Conservation (phyloP, 2,888 invertebrate species). For the Scaptomyza caliginosa region DNA sequence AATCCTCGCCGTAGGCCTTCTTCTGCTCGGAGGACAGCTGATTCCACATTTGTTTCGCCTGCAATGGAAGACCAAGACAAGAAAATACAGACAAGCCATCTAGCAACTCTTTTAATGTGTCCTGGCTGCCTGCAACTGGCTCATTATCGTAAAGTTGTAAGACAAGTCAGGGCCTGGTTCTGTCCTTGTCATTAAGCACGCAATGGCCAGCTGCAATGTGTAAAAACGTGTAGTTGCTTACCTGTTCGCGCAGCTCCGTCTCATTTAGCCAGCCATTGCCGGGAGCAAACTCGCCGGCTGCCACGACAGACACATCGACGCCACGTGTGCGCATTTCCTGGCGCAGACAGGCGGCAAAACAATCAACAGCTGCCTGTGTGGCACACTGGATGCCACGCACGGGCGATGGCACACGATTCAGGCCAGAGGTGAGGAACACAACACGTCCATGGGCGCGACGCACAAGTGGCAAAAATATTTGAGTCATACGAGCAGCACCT, state of each 20-base stretch:
- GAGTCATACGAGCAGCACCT: slow-evolving; percentile 89
- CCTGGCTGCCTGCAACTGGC: not conserved
- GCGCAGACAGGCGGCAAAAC: slow-evolving; percentile 91
- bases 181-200: slow-evolving; percentile 43
- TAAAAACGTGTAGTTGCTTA: slow-evolving; percentile 51
- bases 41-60: slow-evolving; percentile 93
- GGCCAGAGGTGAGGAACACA: slow-evolving; percentile 90
- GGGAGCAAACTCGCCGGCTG: slow-evolving; percentile 93
- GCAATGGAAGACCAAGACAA: slow-evolving; percentile 64
- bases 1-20: slow-evolving; percentile 91
- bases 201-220: slow-evolving; percentile 20
- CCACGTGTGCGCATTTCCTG: slow-evolving; percentile 91
- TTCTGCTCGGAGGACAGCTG: slow-evolving; percentile 90
- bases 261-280: slow-evolving; percentile 92
- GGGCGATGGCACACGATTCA: slow-evolving; percentile 91
- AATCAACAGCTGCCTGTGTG: slow-evolving; percentile 91
- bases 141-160: slow-evolving; percentile 62
- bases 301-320: slow-evolving; percentile 92
- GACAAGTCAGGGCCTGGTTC: slow-evolving; percentile 27
- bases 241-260: slow-evolving; percentile 87
- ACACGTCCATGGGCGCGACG: slow-evolving; percentile 92
- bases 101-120: slow-evolving; percentile 52
- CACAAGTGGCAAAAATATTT: slow-evolving; percentile 92
- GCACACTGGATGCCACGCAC: slow-evolving; percentile 93
- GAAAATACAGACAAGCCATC: slow-evolving; percentile 8